Evolutionary conservation across 1,140 invertebrate species (phyloP).

Genomic region (Drosophila tropicalis): DNA sequence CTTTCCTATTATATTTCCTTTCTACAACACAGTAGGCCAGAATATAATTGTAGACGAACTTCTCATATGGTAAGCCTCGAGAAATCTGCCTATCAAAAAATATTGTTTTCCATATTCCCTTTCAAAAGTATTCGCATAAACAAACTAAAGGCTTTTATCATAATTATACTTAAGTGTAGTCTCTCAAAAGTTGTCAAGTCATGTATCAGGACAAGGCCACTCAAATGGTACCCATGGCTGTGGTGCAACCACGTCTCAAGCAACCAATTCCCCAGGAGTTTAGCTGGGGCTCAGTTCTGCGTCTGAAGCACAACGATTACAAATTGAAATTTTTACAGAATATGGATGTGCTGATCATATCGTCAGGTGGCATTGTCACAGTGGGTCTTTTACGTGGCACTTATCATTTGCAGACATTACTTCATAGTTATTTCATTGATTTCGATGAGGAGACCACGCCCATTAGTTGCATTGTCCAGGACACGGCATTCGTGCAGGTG

Average conservation of each 20-base stretch:
- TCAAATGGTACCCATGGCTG: constrained; percentile 17
- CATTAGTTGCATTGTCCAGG: constrained; percentile 22
- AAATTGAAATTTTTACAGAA: constrained; percentile 1
- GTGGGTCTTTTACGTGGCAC: constrained; percentile 10
- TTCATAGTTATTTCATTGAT: constrained; percentile 14
- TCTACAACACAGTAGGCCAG: too few species aligned
- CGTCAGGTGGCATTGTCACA: background rate
- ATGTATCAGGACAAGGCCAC: constrained; percentile 20
- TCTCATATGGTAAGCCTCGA: background rate
- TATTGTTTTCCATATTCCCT: background rate
- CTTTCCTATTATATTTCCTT: too few species aligned
- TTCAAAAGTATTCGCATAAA: background rate
- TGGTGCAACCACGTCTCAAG: background rate
- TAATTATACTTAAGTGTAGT: background rate
- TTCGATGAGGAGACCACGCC: constrained; percentile 17
- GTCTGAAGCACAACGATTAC: constrained; percentile 16
- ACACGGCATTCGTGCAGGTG: constrained; percentile 3
- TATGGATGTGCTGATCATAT: constrained; percentile 20
- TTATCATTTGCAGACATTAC: constrained; percentile 16
- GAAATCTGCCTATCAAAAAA: background rate
- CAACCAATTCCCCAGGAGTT: background rate
- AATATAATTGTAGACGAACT: too few species aligned
- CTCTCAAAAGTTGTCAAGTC: background rate
- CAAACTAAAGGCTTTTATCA: background rate
- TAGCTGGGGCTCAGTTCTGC: constrained; percentile 9